Evolutionary conservation across 2,113 vertebrate genomes (phyloP), one percentile per base, ranked within the genome.

Genomic region (Phrynosoma blainvillii): DNA sequence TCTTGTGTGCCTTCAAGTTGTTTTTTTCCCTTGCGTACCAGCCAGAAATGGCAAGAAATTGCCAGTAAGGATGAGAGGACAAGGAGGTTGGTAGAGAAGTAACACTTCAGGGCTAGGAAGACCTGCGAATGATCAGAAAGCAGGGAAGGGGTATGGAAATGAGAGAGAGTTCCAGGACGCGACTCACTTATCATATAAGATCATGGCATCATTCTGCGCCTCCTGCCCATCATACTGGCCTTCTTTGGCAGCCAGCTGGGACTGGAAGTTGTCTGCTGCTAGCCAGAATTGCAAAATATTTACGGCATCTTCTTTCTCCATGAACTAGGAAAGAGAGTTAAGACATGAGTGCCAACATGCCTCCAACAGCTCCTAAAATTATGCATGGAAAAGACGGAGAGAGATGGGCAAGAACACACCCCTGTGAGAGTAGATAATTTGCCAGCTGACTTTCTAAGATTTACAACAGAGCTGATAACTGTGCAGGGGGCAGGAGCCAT

Each of bases 141-240:
- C 62, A 84, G 66, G n/a, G 40, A 16, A 83, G 1, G 90, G 81
- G 66, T 77, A 56, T 70, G 73, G 21, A 32, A 6, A 87, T 5
- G 12, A n/a, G 77, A 85, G 42, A 82, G 10, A 89, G 40, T 3
- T 76, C 56, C 59, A 23, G 54, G 86, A 90, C 73, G 42, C 25
- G 54, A 94, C 98, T 94, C 96, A 99, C 99, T 99, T 99, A 96
- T 99, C 99, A 75, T 99, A 99, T 86, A 99, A 97, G 95, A 99
- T 99, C 99, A 99, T 99, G 94, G 99, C 99, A 56, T 99, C 99
- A 0, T 99, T 99, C 93, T 99, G 99, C 32, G 99, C 99, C 94
- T 99, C 99, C 96, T 99, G 99, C 76, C 99, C 99, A 23, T 99
- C 99, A 62, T 99, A 99, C 93, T 99, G 99, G 96, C 99, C 99